Evolutionary conservation across 2,113 vertebrate species (phyloP), one percentile per base, ranked within the genome.

Genomic region (Lepidothrix coronata): DNA sequence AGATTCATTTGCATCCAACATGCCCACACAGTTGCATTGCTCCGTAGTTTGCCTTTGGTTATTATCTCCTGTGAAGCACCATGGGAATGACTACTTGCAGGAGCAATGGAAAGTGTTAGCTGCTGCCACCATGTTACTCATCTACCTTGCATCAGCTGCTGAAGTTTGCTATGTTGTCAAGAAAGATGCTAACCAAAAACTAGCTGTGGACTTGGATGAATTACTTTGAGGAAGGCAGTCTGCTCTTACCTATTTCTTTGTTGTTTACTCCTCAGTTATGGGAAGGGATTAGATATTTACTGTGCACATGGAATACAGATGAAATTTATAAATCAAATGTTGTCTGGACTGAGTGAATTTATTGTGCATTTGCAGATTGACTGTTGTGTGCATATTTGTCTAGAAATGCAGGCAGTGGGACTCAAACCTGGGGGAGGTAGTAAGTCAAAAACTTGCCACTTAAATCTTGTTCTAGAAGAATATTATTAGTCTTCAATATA

Each of bases 311-410:
- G 43, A 81, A 84, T 71, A 73, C n/a, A 63, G n/a, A 5, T 89
- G 68, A 77, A 91, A 80, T 95, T 80, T 59, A 71, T 80, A 93
- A 93, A 95, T 87, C 89, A 81, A 58, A 78, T 55, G 23, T 44
- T 87, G 57, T 85, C 76, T 59, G 43, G 43, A 87, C 28, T 86
- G 24, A 5, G 43, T 74, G 59, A 91, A 87, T 93, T 92, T 88
- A 80, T 51, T 89, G 55, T 74, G 70, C 43, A 14, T 92, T 87
- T 84, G 21, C 55, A 87, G 61, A 59, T 74, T 77, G 84, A 84
- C 77, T 92, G 59, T 48, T 91, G n/a, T 72, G 57, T 71, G 59
- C 37, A 9, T 71, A 71, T 89, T 81, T 87, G 44, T 87, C 65
- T 66, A 51, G 63, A 92, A 94, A 80, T 67, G 22, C 68, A 77